phyloP scores from a whole-genome alignment of 2,113 vertebrate species.

The Anhinga rufa region DNA sequence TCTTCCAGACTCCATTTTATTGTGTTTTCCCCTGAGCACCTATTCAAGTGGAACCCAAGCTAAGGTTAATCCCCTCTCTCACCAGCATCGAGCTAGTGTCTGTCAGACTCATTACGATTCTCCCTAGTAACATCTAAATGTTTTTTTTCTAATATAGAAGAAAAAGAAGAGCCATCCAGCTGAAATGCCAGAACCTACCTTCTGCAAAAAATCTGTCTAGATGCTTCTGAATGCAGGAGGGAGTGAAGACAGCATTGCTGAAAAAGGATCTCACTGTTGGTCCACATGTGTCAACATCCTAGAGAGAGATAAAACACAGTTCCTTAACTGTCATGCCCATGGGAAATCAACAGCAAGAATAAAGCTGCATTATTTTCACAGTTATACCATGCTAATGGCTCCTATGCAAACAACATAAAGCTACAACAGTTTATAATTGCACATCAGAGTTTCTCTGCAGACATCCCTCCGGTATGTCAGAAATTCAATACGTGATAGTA shows the following conservation, averaged over 20 bases:
- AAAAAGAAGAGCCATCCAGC: neutral
- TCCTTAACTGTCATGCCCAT: neutral
- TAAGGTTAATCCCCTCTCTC: neutral
- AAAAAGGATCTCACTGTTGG: constrained; percentile 31
- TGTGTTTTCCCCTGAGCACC: neutral
- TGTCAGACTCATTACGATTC: neutral
- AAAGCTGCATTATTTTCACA: neutral
- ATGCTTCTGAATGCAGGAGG: constrained; percentile 11
- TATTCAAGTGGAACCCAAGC: neutral
- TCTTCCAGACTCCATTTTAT: neutral
- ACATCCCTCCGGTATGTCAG: constrained; percentile 52
- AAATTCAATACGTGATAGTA: constrained; percentile 60
- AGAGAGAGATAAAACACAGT: constrained; percentile 31
- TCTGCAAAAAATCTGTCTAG: constrained; percentile 6
- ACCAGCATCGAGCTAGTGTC: neutral
- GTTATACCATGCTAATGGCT: constrained; percentile 22
- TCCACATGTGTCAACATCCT: constrained; percentile 62
- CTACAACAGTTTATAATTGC: constrained; percentile 24
- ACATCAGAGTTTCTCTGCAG: constrained; percentile 56
- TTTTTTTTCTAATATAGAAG: neutral
- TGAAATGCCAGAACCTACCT: constrained; percentile 51
- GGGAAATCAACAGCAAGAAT: constrained; percentile 28
- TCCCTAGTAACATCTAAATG: neutral
- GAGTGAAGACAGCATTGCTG: constrained; percentile 3
- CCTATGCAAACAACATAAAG: constrained; percentile 46